Conservation (phyloP, 2,888 invertebrate species). For the Invenusta paracnida region DNA sequence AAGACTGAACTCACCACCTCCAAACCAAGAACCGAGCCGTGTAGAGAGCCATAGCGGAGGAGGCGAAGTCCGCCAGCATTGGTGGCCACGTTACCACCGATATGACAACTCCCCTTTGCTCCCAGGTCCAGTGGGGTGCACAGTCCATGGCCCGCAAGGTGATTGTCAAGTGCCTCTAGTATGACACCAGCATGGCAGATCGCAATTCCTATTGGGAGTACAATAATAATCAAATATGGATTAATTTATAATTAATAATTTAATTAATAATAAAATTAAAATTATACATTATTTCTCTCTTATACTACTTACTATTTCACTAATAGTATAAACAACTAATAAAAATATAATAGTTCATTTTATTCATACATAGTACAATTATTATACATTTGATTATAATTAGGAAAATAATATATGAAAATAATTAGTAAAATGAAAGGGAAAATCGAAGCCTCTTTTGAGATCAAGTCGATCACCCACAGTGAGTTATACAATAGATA, state of each 20-base stretch:
- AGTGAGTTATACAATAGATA: too few relatives aligned
- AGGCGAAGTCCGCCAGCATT: conserved; percentile 91
- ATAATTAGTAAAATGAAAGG: too few relatives aligned
- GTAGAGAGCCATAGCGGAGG: conserved; percentile 88
- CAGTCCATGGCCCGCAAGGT: conserved; percentile 70
- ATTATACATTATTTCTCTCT: too few relatives aligned
- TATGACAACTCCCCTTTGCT: conserved; percentile 88
- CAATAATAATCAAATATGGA: too few relatives aligned
- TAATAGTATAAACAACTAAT: too few relatives aligned
- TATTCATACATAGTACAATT: too few relatives aligned
- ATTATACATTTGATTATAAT: conserved; percentile 48
- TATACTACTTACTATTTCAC: too few relatives aligned
- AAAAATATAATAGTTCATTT: too few relatives aligned
- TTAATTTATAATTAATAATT: too few relatives aligned
- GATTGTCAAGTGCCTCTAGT: conserved; percentile 75
- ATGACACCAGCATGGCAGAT: conserved; percentile 87
- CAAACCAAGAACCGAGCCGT: conserved; percentile 80
- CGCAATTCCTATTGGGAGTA: conserved; percentile 55
- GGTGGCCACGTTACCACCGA: conserved; percentile 90
- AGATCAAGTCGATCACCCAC: too few relatives aligned
- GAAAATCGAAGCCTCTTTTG: too few relatives aligned
- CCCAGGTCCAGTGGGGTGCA: conserved; percentile 94
- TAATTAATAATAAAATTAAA: too few relatives aligned
- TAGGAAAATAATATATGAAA: background rate
- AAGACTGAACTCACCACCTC: conserved; percentile 70